Evolutionary conservation across 1,140 invertebrate species (phyloP).

Genomic region (Choristoneura fumiferana): DNA sequence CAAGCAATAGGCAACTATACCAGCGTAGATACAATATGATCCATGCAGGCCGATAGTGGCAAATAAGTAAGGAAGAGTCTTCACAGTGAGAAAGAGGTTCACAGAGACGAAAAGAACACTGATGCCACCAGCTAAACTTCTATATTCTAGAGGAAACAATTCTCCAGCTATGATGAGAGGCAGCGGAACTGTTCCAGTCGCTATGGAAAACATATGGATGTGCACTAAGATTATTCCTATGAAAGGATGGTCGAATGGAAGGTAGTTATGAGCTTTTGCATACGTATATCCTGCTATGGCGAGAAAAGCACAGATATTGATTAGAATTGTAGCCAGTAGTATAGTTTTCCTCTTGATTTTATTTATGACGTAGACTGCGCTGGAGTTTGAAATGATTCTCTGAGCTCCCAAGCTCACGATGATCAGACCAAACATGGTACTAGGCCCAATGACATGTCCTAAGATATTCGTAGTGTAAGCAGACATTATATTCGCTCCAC

Average conservation of each 20-base stretch:
- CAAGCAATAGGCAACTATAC: slow-evolving; percentile 34
- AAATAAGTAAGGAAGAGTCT: slow-evolving; percentile 42
- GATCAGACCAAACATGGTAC: slow-evolving; percentile 34
- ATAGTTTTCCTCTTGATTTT: slow-evolving; percentile 45
- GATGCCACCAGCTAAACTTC: slow-evolving; percentile 46
- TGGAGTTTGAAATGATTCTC: slow-evolving; percentile 43
- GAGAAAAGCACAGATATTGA: slow-evolving; percentile 39
- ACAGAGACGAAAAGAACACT: slow-evolving; percentile 44
- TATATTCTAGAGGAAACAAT: slow-evolving; percentile 47
- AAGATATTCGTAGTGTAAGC: slow-evolving; percentile 43
- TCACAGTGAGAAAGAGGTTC: slow-evolving; percentile 46
- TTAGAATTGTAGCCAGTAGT: slow-evolving; percentile 31
- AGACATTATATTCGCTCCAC: slow-evolving; percentile 22
- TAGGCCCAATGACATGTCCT: slow-evolving; percentile 31
- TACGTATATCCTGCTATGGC: slow-evolving; percentile 37
- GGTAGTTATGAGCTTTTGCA: slow-evolving; percentile 24
- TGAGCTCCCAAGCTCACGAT: slow-evolving; percentile 42
- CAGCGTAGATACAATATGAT: slow-evolving; percentile 37
- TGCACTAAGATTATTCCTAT: slow-evolving; percentile 42
- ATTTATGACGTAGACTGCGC: slow-evolving; percentile 41
- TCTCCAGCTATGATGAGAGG: slow-evolving; percentile 51
- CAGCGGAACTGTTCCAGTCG: slow-evolving; percentile 44
- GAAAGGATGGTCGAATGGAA: slow-evolving; percentile 36
- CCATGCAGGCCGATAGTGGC: slow-evolving; percentile 39
- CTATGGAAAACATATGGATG: slow-evolving; percentile 47